Percentiles rank a stretch among this genome's conserved stretches.
Evolutionary conservation across 1,140 invertebrate species (phyloP).

Genomic region (Eciton burchellii): DNA sequence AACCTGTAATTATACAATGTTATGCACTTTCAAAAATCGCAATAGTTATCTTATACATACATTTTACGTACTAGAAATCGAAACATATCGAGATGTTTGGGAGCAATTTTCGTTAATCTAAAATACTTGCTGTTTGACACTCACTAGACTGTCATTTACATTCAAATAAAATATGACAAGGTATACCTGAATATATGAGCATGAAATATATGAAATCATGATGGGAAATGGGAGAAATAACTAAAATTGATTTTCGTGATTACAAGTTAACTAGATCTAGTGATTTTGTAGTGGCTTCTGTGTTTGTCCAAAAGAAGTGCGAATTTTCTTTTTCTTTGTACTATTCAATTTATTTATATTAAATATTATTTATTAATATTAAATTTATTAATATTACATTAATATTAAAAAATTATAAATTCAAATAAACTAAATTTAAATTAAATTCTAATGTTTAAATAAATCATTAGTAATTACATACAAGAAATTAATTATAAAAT

Average conservation of each 20-base stretch:
- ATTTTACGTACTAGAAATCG: slow-evolving; percentile 53
- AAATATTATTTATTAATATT: too few species aligned
- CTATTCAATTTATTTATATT: not conserved
- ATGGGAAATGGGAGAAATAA: not conserved
- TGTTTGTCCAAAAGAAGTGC: not conserved
- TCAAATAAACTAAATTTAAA: too few species aligned
- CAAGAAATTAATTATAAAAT: too few species aligned
- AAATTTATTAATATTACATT: too few species aligned
- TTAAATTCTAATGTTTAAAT: too few species aligned
- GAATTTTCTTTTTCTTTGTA: not conserved
- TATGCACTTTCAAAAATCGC: not conserved
- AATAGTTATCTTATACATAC: not conserved
- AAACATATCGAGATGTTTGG: slow-evolving; percentile 44
- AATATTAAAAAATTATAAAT: too few species aligned
- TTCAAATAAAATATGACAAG: not conserved
- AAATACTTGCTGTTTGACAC: not conserved
- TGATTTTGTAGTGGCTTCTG: not conserved
- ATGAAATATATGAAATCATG: not conserved
- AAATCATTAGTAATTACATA: too few species aligned
- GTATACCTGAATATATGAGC: not conserved
- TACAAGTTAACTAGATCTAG: slow-evolving; percentile 22
- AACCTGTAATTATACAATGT: slow-evolving; percentile 86
- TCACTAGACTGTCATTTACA: too few species aligned
- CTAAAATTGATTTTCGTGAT: not conserved
- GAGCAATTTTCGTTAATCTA: not conserved